Conservation (phyloP, 2,113 vertebrate genomes). For the Ictalurus furcatus region DNA sequence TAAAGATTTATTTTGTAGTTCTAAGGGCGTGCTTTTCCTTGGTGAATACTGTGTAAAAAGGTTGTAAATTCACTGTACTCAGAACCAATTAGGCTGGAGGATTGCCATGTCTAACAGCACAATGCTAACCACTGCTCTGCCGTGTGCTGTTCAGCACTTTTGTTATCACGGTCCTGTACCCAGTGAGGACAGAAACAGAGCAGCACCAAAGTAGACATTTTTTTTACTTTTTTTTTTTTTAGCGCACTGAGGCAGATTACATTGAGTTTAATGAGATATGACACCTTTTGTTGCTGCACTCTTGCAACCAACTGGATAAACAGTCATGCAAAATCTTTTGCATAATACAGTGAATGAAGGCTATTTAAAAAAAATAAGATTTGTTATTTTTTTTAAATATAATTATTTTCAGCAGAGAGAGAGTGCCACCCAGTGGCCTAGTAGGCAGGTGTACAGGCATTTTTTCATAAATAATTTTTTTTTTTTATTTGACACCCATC, state of each 20-base stretch:
- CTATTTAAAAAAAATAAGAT: neutral
- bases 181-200: slow-evolving; percentile 9
- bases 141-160: neutral
- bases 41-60: neutral
- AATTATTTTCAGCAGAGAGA: neutral
- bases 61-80: neutral
- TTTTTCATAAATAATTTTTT: neutral
- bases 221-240: slow-evolving; percentile 56
- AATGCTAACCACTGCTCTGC: neutral
- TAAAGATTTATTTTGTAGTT: neutral
- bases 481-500: neutral
- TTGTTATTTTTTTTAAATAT: neutral
- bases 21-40: neutral
- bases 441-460: neutral
- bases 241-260: slow-evolving; percentile 56
- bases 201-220: slow-evolving; percentile 24
- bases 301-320: slow-evolving; percentile 48
- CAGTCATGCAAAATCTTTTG: slow-evolving; percentile 11
- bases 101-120: neutral
- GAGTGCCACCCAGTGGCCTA: neutral
- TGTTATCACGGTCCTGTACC: neutral
- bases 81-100: neutral
- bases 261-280: slow-evolving; percentile 60
- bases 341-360: slow-evolving; percentile 24
- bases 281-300: slow-evolving; percentile 61